A percentile compares a stretch with the other conserved stretches of the same genome.
phyloP scores from a whole-genome alignment of 2,888 invertebrate species.

The Diarsia rubi region DNA sequence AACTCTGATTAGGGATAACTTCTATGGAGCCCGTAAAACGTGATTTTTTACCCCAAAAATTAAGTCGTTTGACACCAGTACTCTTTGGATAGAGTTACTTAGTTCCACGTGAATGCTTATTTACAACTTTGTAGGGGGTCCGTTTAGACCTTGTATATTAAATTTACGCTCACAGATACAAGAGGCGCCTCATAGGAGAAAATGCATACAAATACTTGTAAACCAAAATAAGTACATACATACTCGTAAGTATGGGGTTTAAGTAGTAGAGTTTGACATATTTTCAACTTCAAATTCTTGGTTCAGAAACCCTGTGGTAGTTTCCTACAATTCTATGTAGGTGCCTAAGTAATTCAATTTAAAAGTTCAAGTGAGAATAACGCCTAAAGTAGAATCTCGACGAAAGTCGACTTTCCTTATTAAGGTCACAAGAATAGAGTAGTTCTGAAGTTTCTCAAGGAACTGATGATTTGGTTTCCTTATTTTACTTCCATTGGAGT shows the following conservation, averaged over 20 bases:
- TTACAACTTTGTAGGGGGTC: background rate
- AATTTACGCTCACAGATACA: background rate
- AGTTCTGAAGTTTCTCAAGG: conserved; percentile 30
- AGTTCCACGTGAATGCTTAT: background rate
- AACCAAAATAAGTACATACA: too few relatives aligned
- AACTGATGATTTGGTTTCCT: conserved; percentile 25
- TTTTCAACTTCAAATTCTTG: background rate
- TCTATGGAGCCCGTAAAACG: background rate
- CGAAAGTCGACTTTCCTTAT: conserved; percentile 45
- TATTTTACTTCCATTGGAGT: conserved; percentile 2
- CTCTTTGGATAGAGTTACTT: too few relatives aligned
- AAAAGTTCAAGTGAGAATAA: conserved; percentile 60
- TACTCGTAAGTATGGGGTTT: too few relatives aligned
- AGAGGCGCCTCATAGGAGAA: background rate
- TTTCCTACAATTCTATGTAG: conserved; percentile 20
- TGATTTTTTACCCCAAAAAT: too few relatives aligned
- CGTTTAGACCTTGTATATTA: background rate
- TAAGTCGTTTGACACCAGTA: too few relatives aligned
- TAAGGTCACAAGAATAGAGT: conserved; percentile 42
- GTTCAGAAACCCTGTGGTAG: background rate
- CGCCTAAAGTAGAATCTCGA: conserved; percentile 45
- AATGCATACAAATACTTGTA: background rate
- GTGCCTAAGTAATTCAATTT: conserved; percentile 58
- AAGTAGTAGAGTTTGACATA: too few relatives aligned
- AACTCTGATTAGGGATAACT: background rate